Percentiles rank a stretch among this genome's conserved stretches.
Evolutionary conservation across 2,113 vertebrate species (phyloP).

Genomic region (Ceuthmochares aereus): DNA sequence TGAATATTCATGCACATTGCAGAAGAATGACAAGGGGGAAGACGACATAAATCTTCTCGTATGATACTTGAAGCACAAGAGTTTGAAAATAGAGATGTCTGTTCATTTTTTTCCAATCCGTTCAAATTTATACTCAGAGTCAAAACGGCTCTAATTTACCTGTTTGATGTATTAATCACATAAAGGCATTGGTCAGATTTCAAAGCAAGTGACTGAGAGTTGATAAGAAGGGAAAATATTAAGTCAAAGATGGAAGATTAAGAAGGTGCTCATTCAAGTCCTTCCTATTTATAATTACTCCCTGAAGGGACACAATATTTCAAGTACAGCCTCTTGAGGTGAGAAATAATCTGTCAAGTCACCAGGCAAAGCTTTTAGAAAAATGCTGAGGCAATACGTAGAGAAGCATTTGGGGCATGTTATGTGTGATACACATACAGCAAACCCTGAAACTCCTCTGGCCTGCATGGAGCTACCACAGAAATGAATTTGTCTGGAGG

Average conservation of each 20-base stretch:
- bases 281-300: constrained; percentile 70
- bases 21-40: constrained; percentile 15
- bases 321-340: constrained; percentile 66
- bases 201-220: constrained; percentile 59
- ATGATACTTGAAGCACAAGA: not conserved
- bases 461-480: not conserved
- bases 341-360: constrained; percentile 69
- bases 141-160: constrained; percentile 65
- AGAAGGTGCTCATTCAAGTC: constrained; percentile 67
- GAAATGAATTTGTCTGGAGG: not conserved
- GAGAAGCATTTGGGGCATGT: not conserved
- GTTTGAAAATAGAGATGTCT: constrained; percentile 24
- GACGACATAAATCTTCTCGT: not conserved
- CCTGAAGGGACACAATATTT: constrained; percentile 72
- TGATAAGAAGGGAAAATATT: constrained; percentile 66
- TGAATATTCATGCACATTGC: not conserved
- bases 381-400: not conserved
- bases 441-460: not conserved
- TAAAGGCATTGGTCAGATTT: constrained; percentile 63
- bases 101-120: constrained; percentile 1
- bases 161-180: constrained; percentile 70
- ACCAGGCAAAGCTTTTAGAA: constrained; percentile 48
- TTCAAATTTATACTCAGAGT: constrained; percentile 34
- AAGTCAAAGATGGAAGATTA: constrained; percentile 73
- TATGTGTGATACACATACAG: rapidly evolving